Conservation (phyloP, 2,797 vertebrate genomes). For the Spinibarbus caldwelli region DNA sequence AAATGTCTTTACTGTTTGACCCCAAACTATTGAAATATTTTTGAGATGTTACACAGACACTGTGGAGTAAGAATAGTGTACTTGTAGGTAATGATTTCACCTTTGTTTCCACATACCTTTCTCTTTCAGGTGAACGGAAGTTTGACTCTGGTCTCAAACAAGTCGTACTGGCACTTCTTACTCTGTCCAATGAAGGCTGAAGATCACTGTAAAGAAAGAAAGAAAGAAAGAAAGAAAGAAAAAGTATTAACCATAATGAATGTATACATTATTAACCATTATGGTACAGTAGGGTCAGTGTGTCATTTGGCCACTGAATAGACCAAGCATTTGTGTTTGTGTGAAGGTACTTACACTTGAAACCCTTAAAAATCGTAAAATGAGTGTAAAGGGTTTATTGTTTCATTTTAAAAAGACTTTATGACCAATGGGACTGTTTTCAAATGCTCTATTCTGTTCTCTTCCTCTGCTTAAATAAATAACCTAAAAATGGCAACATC, state of each 20-base stretch:
- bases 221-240: constrained; percentile 55
- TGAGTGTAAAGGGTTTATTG: not conserved
- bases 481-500: not conserved
- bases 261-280: too few relatives aligned
- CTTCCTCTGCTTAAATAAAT: not conserved
- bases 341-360: not conserved
- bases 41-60: not conserved
- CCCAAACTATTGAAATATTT: not conserved
- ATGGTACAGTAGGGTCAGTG: not conserved
- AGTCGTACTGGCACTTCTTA: constrained; percentile 99
- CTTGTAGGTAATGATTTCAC: not conserved
- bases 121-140: constrained; percentile 95
- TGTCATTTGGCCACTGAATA: too few relatives aligned
- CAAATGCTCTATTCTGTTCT: not conserved
- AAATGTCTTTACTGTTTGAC: not conserved
- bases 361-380: not conserved
- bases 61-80: not conserved
- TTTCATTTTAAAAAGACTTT: not conserved
- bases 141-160: constrained; percentile 97
- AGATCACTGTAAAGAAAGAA: constrained; percentile 86
- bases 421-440: not conserved
- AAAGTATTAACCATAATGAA: too few relatives aligned
- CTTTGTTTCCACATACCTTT: constrained; percentile 82
- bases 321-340: not conserved
- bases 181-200: constrained; percentile 97